Percentiles rank a stretch among this genome's conserved stretches.
Conservation (phyloP, 2,797 vertebrate genomes). For the Malurus splendens region DNA sequence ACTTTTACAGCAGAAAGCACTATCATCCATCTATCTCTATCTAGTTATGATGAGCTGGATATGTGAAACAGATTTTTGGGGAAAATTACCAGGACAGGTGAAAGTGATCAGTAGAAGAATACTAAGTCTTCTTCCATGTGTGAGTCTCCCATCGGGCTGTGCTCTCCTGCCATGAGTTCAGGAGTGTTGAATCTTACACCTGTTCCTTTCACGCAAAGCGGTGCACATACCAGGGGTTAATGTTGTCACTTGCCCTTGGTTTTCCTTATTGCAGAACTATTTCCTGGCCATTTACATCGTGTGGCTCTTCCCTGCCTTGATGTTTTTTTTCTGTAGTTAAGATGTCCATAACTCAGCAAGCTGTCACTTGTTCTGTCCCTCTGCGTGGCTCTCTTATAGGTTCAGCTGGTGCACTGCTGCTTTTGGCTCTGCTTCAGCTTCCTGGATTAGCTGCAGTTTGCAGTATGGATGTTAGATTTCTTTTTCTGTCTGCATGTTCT, state of each 20-base stretch:
- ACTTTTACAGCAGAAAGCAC: background rate
- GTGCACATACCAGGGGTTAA: fast-evolving
- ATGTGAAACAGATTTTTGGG: background rate
- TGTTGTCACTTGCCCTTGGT: background rate
- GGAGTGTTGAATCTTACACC: fast-evolving
- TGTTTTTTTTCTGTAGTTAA: background rate
- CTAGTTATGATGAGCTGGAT: background rate
- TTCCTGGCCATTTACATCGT: background rate
- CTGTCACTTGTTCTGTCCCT: background rate
- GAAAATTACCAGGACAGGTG: background rate
- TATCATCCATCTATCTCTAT: background rate
- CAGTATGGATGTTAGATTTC: background rate
- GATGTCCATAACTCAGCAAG: background rate
- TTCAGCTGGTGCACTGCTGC: background rate
- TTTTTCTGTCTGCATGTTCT: background rate
- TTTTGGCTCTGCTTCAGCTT: background rate
- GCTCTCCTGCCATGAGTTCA: background rate
- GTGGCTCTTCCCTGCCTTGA: background rate
- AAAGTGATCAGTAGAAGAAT: background rate
- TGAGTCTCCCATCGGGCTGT: background rate
- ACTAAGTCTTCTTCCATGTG: background rate
- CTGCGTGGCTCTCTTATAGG: fast-evolving
- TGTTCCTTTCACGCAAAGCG: background rate
- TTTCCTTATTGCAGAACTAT: background rate
- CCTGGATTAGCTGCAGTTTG: background rate